Evolutionary conservation across 1,140 invertebrate genomes (phyloP).

Genomic region (Tetramorium parvispinum): DNA sequence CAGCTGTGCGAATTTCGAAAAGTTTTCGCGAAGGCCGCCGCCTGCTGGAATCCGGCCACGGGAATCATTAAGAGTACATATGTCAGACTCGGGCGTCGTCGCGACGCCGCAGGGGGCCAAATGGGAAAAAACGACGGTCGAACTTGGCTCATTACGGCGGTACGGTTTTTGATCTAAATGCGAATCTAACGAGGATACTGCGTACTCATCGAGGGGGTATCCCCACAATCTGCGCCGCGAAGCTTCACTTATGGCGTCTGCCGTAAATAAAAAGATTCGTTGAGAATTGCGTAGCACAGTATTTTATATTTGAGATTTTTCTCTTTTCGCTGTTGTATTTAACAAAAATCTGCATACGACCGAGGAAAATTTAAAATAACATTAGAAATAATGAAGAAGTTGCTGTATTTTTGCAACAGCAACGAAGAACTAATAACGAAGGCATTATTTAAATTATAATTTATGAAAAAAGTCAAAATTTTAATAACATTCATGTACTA

Average conservation of each 20-base stretch:
- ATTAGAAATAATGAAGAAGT: background rate
- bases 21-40: constrained; percentile 50
- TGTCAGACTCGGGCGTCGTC: constrained; percentile 36
- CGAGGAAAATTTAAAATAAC: background rate
- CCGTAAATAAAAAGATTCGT: background rate
- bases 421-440: background rate
- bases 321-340: background rate
- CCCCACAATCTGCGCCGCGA: background rate
- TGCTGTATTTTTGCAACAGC: background rate
- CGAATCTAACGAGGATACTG: constrained; percentile 76
- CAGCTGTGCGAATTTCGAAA: constrained; percentile 33
- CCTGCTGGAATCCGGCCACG: constrained; percentile 50
- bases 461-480: background rate
- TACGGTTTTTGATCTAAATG: constrained; percentile 75
- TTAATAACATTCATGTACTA: background rate
- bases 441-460: background rate
- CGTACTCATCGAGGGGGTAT: constrained; percentile 1
- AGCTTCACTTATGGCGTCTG: constrained; percentile 9
- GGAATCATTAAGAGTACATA: constrained; percentile 57
- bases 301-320: background rate
- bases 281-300: background rate
- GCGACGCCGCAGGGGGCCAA: background rate
- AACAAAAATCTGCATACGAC: background rate
- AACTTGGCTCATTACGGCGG: constrained; percentile 74
- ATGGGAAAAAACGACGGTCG: constrained; percentile 64